These are phyloP conservation scores for Neelides folsomi DNA, from an alignment of 2,888 invertebrate genomes.

Conservation along the genomic window DNA sequence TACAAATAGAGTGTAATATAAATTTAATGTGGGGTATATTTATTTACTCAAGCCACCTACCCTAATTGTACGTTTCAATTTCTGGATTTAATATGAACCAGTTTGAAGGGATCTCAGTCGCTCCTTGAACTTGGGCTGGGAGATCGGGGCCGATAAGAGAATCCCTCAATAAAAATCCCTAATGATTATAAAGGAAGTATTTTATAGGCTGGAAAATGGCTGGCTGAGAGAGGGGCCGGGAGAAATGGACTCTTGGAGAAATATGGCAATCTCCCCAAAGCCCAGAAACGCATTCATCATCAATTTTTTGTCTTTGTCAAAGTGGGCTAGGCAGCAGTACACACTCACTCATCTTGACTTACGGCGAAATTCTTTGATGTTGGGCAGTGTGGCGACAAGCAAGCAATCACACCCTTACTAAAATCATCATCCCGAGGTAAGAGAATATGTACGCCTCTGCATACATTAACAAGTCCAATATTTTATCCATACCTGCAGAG, in stretches of 20 bases:
- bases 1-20: too few species aligned
- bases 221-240: not conserved
- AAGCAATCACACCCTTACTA: constrained; percentile 29
- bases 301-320: constrained; percentile 29
- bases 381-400: constrained; percentile 32
- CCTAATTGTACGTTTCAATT: too few species aligned
- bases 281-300: constrained; percentile 30
- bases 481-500: not conserved
- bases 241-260: not conserved
- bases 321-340: constrained; percentile 26
- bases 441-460: not conserved
- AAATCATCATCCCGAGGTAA: constrained; percentile 13
- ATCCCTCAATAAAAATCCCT: too few species aligned
- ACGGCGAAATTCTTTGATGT: constrained; percentile 32
- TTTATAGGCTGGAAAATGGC: too few species aligned
- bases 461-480: not conserved
- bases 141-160: too few species aligned
- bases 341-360: constrained; percentile 27
- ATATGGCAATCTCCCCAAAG: not conserved
- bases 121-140: too few species aligned
- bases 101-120: too few species aligned
- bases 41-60: too few species aligned
- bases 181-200: too few species aligned
- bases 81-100: too few species aligned
- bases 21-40: too few species aligned